Base-by-base conservation (phyloP, 2,888 invertebrate species). In the Chorisops tibialis region DNA sequence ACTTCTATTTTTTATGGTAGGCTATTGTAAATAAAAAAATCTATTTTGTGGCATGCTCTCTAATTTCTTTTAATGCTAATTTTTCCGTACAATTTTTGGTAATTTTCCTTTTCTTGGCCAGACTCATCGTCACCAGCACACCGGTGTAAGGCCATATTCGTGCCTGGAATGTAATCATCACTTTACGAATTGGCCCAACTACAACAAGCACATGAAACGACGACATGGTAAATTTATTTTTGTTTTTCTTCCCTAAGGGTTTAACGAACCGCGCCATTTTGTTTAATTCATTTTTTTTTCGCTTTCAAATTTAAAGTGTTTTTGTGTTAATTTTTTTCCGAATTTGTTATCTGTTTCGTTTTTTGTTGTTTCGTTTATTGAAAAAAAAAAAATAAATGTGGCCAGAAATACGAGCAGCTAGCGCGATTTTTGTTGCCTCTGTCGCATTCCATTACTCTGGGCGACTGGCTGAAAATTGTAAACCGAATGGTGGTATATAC, bases 181-280 rank as follows among this genome's bases (percentile, higher is more conserved):
- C 70, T 90, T 90, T 68, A 88, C 89, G 0, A 89, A 90, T 72
- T 89, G 89, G 89, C 88, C 89, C 0, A 90, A 90, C 76, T 89
- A 88, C 69, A 89, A 89, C 70, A 90, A 90, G 69, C 90, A 90
- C 71, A 88, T 89, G 87, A 89, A 88, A 75, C 77, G 89, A 22
- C 79, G 88, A 24, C 89, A 89, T 65, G 85, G 85, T 37, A 82
- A 65, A 63, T 64, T 52, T 56, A 61, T 61, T 49, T 56, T 24
- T 6, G 19, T 37, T 47, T 59, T 11, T 14, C 24, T 14, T 35
- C 7, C 24, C 24, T 7, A 7, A 7, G 24, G 24, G 24, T 24
- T 24, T 24, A 24, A 24, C 7, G 7, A 24, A 5, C 24, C 24
- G 4, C 7, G 24, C 24, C 4, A 24, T 5, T 24, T n/a, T n/a